Evolutionary conservation across 1,140 invertebrate species (phyloP), one percentile per base, ranked within the genome.

Genomic region (Drosophila nikananu): DNA sequence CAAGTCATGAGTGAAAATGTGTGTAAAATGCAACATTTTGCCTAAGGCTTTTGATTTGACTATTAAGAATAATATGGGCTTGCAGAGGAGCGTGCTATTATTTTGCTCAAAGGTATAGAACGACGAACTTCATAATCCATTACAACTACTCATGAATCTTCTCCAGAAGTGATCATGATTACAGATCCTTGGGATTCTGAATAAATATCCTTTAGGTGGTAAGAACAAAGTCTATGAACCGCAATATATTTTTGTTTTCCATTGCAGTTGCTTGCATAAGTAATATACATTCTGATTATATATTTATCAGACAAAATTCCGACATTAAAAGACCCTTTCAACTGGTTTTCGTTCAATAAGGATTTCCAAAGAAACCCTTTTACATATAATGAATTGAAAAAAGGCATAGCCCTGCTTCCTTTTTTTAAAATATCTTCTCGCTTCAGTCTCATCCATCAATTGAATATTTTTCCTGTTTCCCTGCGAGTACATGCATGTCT

Each of bases 391-490:
- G 19, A 13, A 54, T 21, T 3, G n/a, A 1, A 19, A 13, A 32
- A 52, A 19, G 8, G n/a, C 10, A 30, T 32, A 32, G 27, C 6
- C 12, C 4, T 19, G 3, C 6, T 5, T 12, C 17, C 19, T 30
- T 30, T 21, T 21, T 19, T 30, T 15, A 21, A 30, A 60, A 60
- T 27, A n/a, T 46, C 17, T 30, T 46, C 5, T 32, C 19, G 30
- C 32, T 60, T 21, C 19, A 32, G 23, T 10, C 30, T 25, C 46
- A 73, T 73, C 30, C 71, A 73, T 73, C 68, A 73, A 58, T 73
- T 73, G 59, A 73, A 73, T 73, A 73, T 73, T 73, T 73, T 41
- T 58, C 68, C 59, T 72, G 27, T 41, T 73, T 30, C 41, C 55
- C 37, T 41, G n/a, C 39, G 27, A 25, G 15, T 13, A 27, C 51